Evolutionary conservation across 2,888 invertebrate genomes (phyloP).

Genomic region (Uropetala carovei): DNA sequence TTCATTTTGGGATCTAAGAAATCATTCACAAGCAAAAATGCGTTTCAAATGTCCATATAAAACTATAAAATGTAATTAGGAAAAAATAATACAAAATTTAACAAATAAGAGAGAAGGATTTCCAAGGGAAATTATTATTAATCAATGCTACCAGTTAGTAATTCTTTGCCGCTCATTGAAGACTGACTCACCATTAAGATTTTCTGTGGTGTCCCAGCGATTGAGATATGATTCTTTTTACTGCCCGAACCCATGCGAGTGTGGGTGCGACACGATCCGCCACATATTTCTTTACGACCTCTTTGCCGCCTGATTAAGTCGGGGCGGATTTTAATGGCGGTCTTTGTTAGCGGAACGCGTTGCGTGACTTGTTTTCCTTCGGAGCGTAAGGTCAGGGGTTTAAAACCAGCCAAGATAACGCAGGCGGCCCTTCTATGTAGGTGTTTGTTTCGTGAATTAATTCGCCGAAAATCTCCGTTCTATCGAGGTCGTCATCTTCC

Average conservation of each 20-base stretch:
- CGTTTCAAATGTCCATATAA: too few relatives aligned
- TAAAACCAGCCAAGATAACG: constrained; percentile 30
- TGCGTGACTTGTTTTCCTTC: constrained; percentile 5
- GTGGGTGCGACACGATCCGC: constrained; percentile 12
- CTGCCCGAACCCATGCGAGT: background rate
- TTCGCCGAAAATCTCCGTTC: background rate
- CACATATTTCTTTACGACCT: constrained; percentile 22
- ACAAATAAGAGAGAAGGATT: too few relatives aligned
- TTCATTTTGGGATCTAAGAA: too few relatives aligned
- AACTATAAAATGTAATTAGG: too few relatives aligned
- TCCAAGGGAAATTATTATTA: too few relatives aligned
- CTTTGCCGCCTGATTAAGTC: constrained; percentile 25
- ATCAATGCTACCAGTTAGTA: too few relatives aligned
- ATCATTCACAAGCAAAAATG: too few relatives aligned
- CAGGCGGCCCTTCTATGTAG: background rate
- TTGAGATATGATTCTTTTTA: too few relatives aligned
- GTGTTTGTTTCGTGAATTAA: constrained; percentile 28
- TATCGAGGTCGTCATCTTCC: background rate
- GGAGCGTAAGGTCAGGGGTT: background rate
- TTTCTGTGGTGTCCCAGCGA: too few relatives aligned
- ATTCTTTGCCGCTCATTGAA: too few relatives aligned
- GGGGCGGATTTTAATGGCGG: constrained; percentile 29
- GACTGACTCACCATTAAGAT: too few relatives aligned
- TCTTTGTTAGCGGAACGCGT: constrained; percentile 15
- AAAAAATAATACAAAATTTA: too few relatives aligned